These are phyloP conservation scores for Brotula barbata DNA, from an alignment of 2,797 vertebrate species.

Conservation along the genomic window DNA sequence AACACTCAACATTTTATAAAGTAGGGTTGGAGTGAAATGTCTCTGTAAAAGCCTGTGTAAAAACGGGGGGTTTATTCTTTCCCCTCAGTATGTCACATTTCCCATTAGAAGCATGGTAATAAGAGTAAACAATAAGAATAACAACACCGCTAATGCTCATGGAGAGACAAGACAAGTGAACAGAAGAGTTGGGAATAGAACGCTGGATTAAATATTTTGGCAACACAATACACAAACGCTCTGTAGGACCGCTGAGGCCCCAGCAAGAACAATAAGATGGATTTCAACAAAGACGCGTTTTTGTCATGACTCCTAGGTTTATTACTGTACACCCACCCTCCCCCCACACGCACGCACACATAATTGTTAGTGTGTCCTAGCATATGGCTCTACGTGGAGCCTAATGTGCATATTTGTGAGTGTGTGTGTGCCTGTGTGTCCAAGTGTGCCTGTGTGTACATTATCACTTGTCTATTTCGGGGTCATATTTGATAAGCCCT, in stretches of 20 bases:
- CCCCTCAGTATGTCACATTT: slow-evolving; percentile 4
- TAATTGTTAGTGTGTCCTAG: slow-evolving; percentile 39
- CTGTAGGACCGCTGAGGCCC: neutral
- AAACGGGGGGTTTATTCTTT: slow-evolving; percentile 16
- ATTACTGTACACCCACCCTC: slow-evolving; percentile 15
- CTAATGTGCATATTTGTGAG: slow-evolving; percentile 29
- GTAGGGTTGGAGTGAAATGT: slow-evolving; percentile 11
- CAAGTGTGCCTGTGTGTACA: slow-evolving; percentile 20
- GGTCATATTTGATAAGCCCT: slow-evolving; percentile 80
- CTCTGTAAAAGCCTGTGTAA: too few species aligned
- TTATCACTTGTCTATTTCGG: slow-evolving; percentile 73
- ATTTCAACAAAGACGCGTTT: slow-evolving; percentile 11
- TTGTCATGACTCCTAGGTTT: slow-evolving; percentile 21
- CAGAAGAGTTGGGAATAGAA: neutral
- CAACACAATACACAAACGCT: neutral
- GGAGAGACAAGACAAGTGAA: slow-evolving; percentile 14
- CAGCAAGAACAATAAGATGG: slow-evolving; percentile 14
- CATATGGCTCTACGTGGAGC: slow-evolving; percentile 33
- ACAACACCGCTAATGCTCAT: neutral
- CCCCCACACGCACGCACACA: slow-evolving; percentile 1
- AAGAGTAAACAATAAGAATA: slow-evolving; percentile 2
- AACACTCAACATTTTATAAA: neutral
- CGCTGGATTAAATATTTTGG: slow-evolving; percentile 13
- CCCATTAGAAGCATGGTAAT: slow-evolving; percentile 5
- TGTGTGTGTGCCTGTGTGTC: neutral